A percentile compares a stretch with the other conserved stretches of the same genome.
Conservation (phyloP, 2,797 vertebrate genomes). For the Acanthurus tractus region DNA sequence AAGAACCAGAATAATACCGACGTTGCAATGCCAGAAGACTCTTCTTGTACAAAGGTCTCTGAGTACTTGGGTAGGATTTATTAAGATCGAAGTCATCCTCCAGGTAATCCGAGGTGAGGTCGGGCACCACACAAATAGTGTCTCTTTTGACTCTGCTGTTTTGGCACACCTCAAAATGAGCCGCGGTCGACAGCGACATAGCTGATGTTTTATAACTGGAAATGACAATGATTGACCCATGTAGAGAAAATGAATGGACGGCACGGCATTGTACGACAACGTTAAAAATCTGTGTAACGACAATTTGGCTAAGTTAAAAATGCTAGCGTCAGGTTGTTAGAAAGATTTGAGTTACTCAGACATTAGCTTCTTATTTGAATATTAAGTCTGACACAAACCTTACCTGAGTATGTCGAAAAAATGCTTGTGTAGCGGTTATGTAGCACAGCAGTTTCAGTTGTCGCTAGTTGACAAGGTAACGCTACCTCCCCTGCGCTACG, state of each 20-base stretch:
- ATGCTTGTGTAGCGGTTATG: not conserved
- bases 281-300: too few species aligned
- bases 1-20: conserved; percentile 71
- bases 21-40: conserved; percentile 72
- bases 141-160: conserved; percentile 52
- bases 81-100: conserved; percentile 76
- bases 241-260: not conserved
- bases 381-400: conserved; percentile 13
- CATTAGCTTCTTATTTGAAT: not conserved
- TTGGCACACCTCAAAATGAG: conserved; percentile 29
- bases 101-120: conserved; percentile 35
- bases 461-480: conserved; percentile 73
- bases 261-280: not conserved
- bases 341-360: fast-evolving
- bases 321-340: not conserved
- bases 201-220: conserved; percentile 26
- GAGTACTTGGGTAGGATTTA: conserved; percentile 80
- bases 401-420: conserved; percentile 31
- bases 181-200: conserved; percentile 73
- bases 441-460: conserved; percentile 45
- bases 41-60: conserved; percentile 74
- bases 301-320: too few species aligned
- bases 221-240: not conserved
- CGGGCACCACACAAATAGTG: conserved; percentile 69
- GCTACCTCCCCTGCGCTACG: conserved; percentile 34